phyloP scores from a whole-genome alignment of 2,113 vertebrate genomes.

The Menura novaehollandiae region DNA sequence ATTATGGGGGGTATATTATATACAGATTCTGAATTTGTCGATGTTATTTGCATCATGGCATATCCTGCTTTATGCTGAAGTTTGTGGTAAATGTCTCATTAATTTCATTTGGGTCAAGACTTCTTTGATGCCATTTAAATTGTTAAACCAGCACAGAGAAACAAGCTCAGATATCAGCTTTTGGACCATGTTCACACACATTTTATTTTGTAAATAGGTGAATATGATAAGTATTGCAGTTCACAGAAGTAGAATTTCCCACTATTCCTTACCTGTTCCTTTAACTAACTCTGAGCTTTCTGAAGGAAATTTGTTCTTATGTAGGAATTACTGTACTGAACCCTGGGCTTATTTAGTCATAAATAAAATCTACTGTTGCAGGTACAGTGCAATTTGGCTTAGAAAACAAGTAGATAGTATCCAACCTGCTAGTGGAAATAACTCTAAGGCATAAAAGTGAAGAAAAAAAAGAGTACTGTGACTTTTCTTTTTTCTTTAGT shows the following conservation, averaged over 20 bases:
- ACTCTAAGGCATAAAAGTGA: not conserved
- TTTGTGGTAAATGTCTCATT: not conserved
- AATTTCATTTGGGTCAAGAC: not conserved
- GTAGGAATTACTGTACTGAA: not conserved
- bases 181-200: not conserved
- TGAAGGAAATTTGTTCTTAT: not conserved
- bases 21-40: not conserved
- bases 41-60: not conserved
- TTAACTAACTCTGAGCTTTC: not conserved
- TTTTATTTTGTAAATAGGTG: not conserved
- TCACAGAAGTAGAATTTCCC: not conserved
- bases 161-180: not conserved
- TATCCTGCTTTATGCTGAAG: not conserved
- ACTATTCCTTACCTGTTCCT: not conserved
- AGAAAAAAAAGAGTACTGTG: not conserved
- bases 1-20: not conserved
- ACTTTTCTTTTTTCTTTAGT: not conserved
- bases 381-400: not conserved
- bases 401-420: not conserved
- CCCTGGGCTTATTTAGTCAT: not conserved
- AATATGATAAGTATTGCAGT: not conserved
- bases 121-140: not conserved
- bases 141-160: not conserved
- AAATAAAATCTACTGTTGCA: not conserved
- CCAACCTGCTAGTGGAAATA: not conserved